Evolutionary conservation across 2,113 vertebrate species (phyloP).

Genomic region (Centropristis striata): DNA sequence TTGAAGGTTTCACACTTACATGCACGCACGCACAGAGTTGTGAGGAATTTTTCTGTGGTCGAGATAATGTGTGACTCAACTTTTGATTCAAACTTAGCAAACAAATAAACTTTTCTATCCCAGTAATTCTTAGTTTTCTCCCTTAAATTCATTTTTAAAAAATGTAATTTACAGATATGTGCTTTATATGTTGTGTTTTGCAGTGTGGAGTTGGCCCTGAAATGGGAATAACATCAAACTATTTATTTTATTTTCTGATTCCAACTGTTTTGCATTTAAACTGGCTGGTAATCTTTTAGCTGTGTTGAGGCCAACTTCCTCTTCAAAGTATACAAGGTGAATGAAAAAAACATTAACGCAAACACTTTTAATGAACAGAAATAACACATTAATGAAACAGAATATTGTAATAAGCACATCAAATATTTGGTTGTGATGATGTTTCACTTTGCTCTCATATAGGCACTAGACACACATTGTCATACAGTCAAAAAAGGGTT

Average conservation of each 20-base stretch:
- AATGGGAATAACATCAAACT: not conserved
- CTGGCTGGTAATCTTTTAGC: not conserved
- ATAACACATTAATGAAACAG: slow-evolving; percentile 20
- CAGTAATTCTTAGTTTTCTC: not conserved
- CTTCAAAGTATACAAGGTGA: slow-evolving; percentile 18
- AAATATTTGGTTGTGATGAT: not conserved
- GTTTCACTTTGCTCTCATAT: not conserved
- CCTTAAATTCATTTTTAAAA: not conserved
- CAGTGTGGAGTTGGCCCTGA: not conserved
- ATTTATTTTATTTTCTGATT: slow-evolving; percentile 1
- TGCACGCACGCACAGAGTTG: not conserved
- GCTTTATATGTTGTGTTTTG: not conserved
- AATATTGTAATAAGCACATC: not conserved
- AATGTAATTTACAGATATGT: not conserved
- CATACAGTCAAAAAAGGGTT: slow-evolving; percentile 4
- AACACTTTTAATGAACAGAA: slow-evolving; percentile 51
- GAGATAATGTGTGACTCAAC: slow-evolving; percentile 3
- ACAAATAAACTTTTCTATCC: not conserved
- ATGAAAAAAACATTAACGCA: slow-evolving; percentile 38
- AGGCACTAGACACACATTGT: slow-evolving; percentile 15
- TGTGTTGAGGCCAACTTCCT: not conserved
- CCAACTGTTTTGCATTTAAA: slow-evolving; percentile 35
- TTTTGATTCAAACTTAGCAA: not conserved
- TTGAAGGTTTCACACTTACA: not conserved
- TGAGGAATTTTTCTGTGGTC: slow-evolving; percentile 4